These are phyloP conservation scores for Coreius guichenoti DNA, from an alignment of 2,797 vertebrate species.

Conservation along the genomic window DNA sequence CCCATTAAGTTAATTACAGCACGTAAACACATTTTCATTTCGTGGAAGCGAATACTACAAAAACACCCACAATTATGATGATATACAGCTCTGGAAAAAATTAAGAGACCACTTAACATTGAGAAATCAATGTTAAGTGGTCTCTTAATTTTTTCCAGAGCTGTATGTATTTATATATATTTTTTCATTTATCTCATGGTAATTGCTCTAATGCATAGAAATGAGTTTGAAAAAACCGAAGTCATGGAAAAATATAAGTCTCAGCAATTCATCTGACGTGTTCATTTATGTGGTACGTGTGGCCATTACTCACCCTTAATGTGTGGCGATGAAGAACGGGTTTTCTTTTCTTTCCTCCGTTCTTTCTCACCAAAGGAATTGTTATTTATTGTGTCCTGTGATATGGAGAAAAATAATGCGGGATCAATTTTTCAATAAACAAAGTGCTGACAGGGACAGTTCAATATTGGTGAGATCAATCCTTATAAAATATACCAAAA, in stretches of 20 bases:
- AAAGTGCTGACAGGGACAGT: background rate
- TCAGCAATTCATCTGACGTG: constrained; percentile 21
- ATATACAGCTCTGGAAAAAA: too few relatives aligned
- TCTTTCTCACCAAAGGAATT: constrained; percentile 97
- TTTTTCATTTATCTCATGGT: background rate
- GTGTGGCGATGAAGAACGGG: constrained; percentile 89
- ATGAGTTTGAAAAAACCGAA: constrained; percentile 5
- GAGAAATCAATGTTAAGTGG: too few relatives aligned
- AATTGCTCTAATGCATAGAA: background rate
- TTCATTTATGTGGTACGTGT: background rate
- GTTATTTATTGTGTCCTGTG: constrained; percentile 97
- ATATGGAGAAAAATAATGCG: constrained; percentile 25
- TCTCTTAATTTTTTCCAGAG: too few relatives aligned
- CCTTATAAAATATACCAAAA: background rate
- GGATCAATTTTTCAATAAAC: constrained; percentile 26
- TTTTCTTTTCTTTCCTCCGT: constrained; percentile 93
- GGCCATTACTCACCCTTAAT: constrained; percentile 86
- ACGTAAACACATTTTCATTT: constrained; percentile 18
- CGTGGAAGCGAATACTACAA: background rate
- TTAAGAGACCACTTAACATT: too few relatives aligned
- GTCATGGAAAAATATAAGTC: background rate
- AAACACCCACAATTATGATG: background rate
- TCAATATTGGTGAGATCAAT: background rate
- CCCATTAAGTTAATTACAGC: constrained; percentile 30
- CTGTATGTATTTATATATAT: background rate